Conservation (phyloP, 1,140 invertebrate species). For the Diuraphis noxia region DNA sequence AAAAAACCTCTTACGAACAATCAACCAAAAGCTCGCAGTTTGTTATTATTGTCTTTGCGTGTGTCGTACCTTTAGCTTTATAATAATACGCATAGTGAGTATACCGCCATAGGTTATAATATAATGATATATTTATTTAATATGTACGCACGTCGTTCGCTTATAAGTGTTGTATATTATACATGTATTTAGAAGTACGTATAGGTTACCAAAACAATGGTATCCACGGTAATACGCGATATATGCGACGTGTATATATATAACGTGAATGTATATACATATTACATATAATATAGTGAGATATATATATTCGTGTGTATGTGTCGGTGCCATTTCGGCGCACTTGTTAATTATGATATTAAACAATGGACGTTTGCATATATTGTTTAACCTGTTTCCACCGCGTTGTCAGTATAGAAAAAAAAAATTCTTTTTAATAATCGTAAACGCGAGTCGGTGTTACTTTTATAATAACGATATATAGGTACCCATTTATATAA, state of each 20-base stretch:
- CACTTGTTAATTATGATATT: conserved; percentile 53
- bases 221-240: background rate
- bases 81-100: background rate
- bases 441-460: background rate
- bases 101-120: background rate
- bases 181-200: background rate
- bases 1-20: background rate
- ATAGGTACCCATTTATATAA: no score
- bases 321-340: conserved; percentile 21
- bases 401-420: background rate
- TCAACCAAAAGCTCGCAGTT: background rate
- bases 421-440: background rate
- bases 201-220: background rate
- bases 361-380: conserved; percentile 49
- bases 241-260: background rate
- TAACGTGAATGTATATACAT: background rate
- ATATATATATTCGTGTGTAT: background rate
- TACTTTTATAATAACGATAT: background rate
- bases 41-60: background rate
- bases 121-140: background rate
- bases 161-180: background rate
- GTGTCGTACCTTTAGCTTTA: background rate
- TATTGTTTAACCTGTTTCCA: conserved; percentile 41
- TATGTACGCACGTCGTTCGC: background rate
- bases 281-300: background rate